A percentile compares a stretch with the other conserved stretches of the same genome.
Conservation (phyloP, 2,113 vertebrate species). For the Calyptommatus sinebrachiatus region DNA sequence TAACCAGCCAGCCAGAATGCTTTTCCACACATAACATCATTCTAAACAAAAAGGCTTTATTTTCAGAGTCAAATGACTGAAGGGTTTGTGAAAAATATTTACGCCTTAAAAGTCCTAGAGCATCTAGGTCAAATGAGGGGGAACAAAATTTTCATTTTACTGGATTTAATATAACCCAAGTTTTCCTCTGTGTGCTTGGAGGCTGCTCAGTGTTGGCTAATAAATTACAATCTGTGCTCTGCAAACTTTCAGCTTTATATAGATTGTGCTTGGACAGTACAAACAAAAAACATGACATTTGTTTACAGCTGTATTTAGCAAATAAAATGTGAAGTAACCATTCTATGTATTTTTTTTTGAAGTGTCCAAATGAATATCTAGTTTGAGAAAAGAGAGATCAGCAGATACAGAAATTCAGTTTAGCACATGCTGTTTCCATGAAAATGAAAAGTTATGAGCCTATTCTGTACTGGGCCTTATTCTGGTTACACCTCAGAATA, state of each 20-base stretch:
- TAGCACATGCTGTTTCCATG: constrained; percentile 57
- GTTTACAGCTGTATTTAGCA: constrained; percentile 53
- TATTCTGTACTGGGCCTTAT: too few relatives aligned
- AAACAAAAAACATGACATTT: constrained; percentile 37
- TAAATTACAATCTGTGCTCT: background rate
- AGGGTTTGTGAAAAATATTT: constrained; percentile 31
- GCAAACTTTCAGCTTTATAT: constrained; percentile 28
- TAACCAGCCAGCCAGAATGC: constrained; percentile 1
- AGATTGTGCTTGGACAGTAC: constrained; percentile 39
- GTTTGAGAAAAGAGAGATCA: constrained; percentile 22
- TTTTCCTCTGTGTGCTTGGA: background rate
- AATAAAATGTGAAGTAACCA: constrained; percentile 44
- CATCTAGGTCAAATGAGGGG: constrained; percentile 39
- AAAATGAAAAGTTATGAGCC: constrained; percentile 37
- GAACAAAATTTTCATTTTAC: constrained; percentile 43
- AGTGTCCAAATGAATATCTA: constrained; percentile 22
- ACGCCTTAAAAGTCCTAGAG: constrained; percentile 17
- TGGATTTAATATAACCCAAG: background rate
- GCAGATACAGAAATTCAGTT: constrained; percentile 22
- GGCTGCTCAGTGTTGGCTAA: constrained; percentile 5
- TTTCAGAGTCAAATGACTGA: constrained; percentile 7
- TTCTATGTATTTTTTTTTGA: background rate
- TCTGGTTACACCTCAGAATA: too few relatives aligned
- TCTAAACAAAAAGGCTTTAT: constrained; percentile 18
- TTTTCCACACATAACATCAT: background rate